These are phyloP conservation scores for Pempheris klunzingeri DNA, from an alignment of 2,797 vertebrate genomes.

Conservation along the genomic window DNA sequence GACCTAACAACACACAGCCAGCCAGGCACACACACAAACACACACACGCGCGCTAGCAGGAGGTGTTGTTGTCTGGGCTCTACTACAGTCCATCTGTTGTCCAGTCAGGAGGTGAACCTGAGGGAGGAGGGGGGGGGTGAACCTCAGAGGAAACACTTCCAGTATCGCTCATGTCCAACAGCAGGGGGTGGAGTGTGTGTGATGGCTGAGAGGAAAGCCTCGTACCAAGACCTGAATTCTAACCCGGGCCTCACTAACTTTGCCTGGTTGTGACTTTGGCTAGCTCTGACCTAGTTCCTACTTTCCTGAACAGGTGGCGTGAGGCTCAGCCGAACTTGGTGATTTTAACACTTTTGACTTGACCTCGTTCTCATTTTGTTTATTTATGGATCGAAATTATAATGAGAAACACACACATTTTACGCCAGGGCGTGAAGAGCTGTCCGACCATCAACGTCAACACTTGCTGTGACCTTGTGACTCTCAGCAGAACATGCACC, in stretches of 20 bases:
- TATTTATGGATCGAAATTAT: slow-evolving; percentile 37
- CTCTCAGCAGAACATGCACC: neutral
- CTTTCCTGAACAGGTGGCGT: slow-evolving; percentile 69
- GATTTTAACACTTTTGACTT: slow-evolving; percentile 28
- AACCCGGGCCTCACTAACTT: slow-evolving; percentile 59
- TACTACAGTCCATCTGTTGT: slow-evolving; percentile 80
- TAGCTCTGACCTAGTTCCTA: slow-evolving; percentile 68
- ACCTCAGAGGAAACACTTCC: slow-evolving; percentile 68
- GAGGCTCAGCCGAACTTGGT: slow-evolving; percentile 26
- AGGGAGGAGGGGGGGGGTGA: slow-evolving; percentile 42
- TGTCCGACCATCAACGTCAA: slow-evolving; percentile 9
- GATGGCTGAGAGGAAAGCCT: slow-evolving; percentile 62
- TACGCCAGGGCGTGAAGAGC: slow-evolving; percentile 1
- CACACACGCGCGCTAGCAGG: slow-evolving; percentile 48
- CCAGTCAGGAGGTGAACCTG: slow-evolving; percentile 80
- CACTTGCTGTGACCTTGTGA: slow-evolving; percentile 30
- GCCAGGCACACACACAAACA: slow-evolving; percentile 30
- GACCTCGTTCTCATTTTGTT: slow-evolving; percentile 32
- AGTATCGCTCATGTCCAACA: slow-evolving; percentile 78
- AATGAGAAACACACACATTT: slow-evolving; percentile 7
- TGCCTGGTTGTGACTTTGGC: slow-evolving; percentile 72
- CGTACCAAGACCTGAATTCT: slow-evolving; percentile 53
- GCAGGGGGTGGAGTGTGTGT: slow-evolving; percentile 68
- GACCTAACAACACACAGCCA: slow-evolving; percentile 81
- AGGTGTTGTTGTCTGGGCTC: slow-evolving; percentile 72